A percentile compares a stretch with the other conserved stretches of the same genome.
phyloP scores from a whole-genome alignment of 2,113 vertebrate species.

The Willisornis vidua region DNA sequence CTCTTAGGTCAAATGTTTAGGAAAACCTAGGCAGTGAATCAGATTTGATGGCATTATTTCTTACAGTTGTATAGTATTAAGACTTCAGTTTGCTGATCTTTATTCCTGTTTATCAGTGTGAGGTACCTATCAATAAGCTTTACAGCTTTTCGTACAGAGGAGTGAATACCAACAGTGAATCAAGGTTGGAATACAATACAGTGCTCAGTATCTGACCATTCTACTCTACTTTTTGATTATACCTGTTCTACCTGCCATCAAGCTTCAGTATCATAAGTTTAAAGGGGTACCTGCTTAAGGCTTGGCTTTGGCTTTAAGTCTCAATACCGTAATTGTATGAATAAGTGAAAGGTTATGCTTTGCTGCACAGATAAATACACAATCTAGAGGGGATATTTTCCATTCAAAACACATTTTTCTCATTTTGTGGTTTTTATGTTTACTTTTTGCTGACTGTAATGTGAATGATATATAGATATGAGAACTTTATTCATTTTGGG shows the following conservation, averaged over 20 bases:
- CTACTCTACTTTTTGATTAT: background rate
- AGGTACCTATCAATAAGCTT: background rate
- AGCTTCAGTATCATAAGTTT: background rate
- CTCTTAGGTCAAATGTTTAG: background rate
- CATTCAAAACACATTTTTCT: background rate
- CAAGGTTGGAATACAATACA: background rate
- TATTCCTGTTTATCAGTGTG: background rate
- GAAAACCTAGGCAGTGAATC: background rate
- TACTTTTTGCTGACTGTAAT: fast-evolving
- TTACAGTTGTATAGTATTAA: background rate
- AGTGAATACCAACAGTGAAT: background rate
- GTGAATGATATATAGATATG: background rate
- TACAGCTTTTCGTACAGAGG: background rate
- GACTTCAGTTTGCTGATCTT: background rate
- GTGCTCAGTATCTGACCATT: background rate
- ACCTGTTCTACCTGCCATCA: background rate
- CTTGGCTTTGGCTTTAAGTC: background rate
- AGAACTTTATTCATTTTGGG: background rate
- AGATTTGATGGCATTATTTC: background rate
- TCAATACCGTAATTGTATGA: background rate
- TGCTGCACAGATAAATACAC: background rate
- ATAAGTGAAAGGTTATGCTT: background rate
- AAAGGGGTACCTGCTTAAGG: background rate
- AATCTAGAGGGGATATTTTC: background rate
- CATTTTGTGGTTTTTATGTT: background rate